phyloP scores from a whole-genome alignment of 2,888 invertebrate species.

The Pollenia labialis region DNA sequence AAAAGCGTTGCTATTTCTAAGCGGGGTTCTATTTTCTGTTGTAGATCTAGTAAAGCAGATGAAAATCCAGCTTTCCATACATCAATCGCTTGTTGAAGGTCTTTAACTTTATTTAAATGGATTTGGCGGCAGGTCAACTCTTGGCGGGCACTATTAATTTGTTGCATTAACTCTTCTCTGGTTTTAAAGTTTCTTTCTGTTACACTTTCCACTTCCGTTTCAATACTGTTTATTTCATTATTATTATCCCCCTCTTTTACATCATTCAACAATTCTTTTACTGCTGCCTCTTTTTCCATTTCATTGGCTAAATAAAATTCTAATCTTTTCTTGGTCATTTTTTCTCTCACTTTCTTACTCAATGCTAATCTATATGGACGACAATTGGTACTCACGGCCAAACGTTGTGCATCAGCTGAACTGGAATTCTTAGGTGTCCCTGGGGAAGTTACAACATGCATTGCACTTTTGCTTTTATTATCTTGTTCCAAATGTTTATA shows the following conservation, averaged over 20 bases:
- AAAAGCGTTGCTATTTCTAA: constrained; percentile 74
- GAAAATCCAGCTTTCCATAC: constrained; percentile 79
- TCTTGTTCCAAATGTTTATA: constrained; percentile 63
- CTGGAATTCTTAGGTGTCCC: constrained; percentile 66
- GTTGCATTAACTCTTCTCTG: constrained; percentile 41
- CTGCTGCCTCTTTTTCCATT: constrained; percentile 34
- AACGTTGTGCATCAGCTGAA: background rate
- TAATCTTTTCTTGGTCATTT: constrained; percentile 76
- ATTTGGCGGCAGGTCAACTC: constrained; percentile 71
- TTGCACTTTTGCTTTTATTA: background rate
- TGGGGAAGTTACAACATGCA: constrained; percentile 65
- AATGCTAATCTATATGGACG: constrained; percentile 76
- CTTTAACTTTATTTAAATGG: constrained; percentile 73
- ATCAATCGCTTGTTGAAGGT: constrained; percentile 75
- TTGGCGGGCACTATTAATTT: constrained; percentile 68
- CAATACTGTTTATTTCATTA: too few relatives aligned
- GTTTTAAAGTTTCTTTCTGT: background rate
- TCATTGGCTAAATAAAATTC: constrained; percentile 75
- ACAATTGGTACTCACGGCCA: constrained; percentile 74
- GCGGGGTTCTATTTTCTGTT: constrained; percentile 73
- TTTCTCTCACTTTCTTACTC: constrained; percentile 74
- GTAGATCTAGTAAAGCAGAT: constrained; percentile 77
- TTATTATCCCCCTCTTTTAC: too few relatives aligned
- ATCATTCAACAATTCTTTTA: background rate
- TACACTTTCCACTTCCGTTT: too few relatives aligned